A percentile compares a stretch with the other conserved stretches of the same genome.
Conservation (phyloP, 2,888 invertebrate genomes). For the Eremobia ochroleuca region DNA sequence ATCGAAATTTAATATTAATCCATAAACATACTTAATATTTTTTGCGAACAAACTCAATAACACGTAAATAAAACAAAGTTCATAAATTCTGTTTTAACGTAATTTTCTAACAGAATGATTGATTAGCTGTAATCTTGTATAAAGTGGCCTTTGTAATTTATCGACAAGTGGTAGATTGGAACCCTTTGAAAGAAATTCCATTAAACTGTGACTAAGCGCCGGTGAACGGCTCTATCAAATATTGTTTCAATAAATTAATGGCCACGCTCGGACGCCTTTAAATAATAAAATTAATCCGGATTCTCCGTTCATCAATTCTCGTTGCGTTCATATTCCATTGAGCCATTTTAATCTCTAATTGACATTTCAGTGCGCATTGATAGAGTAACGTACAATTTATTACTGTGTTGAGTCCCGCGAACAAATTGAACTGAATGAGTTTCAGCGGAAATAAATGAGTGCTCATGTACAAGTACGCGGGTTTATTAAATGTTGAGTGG, state of each 20-base stretch:
- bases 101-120: conserved; percentile 63
- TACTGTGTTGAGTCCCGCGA: conserved; percentile 62
- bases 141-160: conserved; percentile 64
- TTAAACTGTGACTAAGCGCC: conserved; percentile 72
- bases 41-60: conserved; percentile 31
- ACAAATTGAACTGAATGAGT: conserved; percentile 65
- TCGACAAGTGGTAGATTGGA: conserved; percentile 64
- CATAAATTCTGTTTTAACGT: conserved; percentile 40
- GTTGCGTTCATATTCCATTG: conserved; percentile 78
- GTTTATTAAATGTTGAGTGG: conserved; percentile 58
- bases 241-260: conserved; percentile 78
- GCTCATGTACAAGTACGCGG: conserved; percentile 52
- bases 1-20: conserved; percentile 14
- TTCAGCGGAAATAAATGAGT: conserved; percentile 59
- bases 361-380: conserved; percentile 80
- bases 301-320: conserved; percentile 79
- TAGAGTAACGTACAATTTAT: conserved; percentile 78
- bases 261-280: conserved; percentile 68
- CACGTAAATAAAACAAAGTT: conserved; percentile 47
- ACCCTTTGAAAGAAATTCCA: conserved; percentile 74
- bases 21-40: conserved; percentile 10
- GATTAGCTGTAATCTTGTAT: conserved; percentile 64
- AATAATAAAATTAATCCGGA: conserved; percentile 80
- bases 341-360: conserved; percentile 83
- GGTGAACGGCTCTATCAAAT: conserved; percentile 72